Evolutionary conservation across 2,113 vertebrate species (phyloP).

Genomic region (Myxocyprinus asiaticus): DNA sequence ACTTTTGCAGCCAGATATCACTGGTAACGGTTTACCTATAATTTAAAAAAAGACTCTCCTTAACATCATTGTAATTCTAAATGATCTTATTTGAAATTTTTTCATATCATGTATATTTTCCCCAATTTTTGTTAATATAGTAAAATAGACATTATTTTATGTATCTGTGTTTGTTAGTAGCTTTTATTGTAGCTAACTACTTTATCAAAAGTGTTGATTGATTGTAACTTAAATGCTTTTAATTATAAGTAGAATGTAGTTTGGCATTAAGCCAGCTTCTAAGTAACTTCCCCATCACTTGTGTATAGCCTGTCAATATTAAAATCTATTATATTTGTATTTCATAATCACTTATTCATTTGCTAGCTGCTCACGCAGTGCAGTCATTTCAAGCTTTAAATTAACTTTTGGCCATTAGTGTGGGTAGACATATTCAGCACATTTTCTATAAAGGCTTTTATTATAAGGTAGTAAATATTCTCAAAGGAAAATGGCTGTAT

Average conservation of each 20-base stretch:
- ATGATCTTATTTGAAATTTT: background rate
- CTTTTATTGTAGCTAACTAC: too few species aligned
- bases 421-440: slow-evolving; percentile 15
- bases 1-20: background rate
- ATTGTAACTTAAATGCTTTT: too few species aligned
- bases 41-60: too few species aligned
- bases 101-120: slow-evolving; percentile 2
- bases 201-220: too few species aligned
- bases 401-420: slow-evolving; percentile 5
- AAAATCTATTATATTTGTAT: background rate
- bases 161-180: too few species aligned
- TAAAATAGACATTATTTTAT: background rate
- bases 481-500: slow-evolving; percentile 7
- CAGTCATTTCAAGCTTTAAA: slow-evolving; percentile 25
- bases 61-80: too few species aligned
- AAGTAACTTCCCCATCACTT: background rate
- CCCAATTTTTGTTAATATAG: background rate
- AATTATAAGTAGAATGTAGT: too few species aligned
- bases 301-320: background rate
- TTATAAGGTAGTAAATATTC: too few species aligned
- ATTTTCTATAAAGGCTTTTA: too few species aligned
- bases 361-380: slow-evolving; percentile 10
- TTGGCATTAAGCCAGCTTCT: too few species aligned
- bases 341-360: background rate
- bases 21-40: background rate